Evolutionary conservation across 37 sponge, comb jelly and placozoan species (phyloP), one percentile per base, ranked within the genome.

Genomic region (Tethya wilhelma): DNA sequence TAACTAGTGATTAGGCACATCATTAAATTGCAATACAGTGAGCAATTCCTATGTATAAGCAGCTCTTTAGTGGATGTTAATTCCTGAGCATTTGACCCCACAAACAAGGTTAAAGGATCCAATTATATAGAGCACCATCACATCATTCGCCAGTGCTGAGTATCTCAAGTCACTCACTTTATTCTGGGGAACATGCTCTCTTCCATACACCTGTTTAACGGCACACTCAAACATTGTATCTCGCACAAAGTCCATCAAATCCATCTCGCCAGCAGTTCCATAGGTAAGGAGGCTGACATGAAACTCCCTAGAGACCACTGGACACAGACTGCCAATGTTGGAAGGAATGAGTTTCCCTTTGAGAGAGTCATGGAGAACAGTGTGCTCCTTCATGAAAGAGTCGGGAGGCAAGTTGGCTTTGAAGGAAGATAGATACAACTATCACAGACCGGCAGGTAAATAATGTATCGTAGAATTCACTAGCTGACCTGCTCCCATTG

Each of bases 181-280:
- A 0, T 42, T 64, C 0, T 38, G 43, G n/a, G 84, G 88, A 26
- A 93, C 59, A 49, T 69, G 62, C 38, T 85, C 79, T 23, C 71
- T 31, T 12, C 94, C 94, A 82, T 87, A 93, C 20, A 93, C 65
- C 33, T 83, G 41, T 30, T 49, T 75, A 23, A 93, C 91, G 28
- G 81, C 86, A 9, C 84, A 20, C 1, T 72, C 38, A 64, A 93
- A 93, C 94, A 93, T 93, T 42, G 80, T 56, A 28, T 34, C 55
- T 28, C 84, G 59, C 17, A 93, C 86, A 39, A 90, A 90, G 2
- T 77, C 74, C 87, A 93, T 75, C 71, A 93, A 58, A 1, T 93
- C 94, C 68, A 69, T 62, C 64, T 84, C 82, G 25, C 76, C 81
- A 2, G 57, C 73, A 17, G 67, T 22, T 1, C 56, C 76, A 22